These are phyloP conservation scores for Lithobates pipiens DNA, from an alignment of 2,797 vertebrate genomes.

Conservation along the genomic window DNA sequence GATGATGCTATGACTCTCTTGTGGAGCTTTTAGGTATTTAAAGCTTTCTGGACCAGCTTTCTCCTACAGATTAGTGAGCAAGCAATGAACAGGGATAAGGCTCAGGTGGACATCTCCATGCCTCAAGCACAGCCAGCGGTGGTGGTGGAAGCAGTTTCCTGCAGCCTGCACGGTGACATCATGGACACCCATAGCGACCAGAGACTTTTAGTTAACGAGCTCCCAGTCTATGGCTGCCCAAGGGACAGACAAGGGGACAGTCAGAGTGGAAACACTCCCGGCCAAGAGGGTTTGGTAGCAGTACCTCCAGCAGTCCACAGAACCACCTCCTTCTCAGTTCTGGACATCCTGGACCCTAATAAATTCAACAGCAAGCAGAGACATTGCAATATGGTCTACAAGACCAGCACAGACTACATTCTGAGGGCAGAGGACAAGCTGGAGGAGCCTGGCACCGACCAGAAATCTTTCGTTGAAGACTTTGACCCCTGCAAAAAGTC, in stretches of 20 bases:
- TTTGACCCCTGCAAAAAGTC: conserved; percentile 77
- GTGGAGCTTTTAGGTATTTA: conserved; percentile 58
- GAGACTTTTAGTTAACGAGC: conserved; percentile 72
- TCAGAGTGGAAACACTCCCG: conserved; percentile 79
- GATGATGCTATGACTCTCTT: conserved; percentile 17
- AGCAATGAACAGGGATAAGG: conserved; percentile 85
- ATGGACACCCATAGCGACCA: conserved; percentile 84
- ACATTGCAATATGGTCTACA: conserved; percentile 73
- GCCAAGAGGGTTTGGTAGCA: conserved; percentile 78
- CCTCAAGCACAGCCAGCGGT: conserved; percentile 70
- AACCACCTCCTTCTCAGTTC: conserved; percentile 95
- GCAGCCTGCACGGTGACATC: conserved; percentile 71
- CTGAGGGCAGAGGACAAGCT: conserved; percentile 72
- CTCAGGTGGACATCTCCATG: conserved; percentile 78
- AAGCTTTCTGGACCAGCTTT: background rate
- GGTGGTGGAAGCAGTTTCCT: conserved; percentile 71
- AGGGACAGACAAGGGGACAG: conserved; percentile 78
- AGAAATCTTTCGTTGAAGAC: conserved; percentile 76
- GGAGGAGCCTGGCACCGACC: conserved; percentile 64
- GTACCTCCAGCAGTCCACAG: conserved; percentile 81
- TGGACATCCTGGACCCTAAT: conserved; percentile 98
- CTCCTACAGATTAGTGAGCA: conserved; percentile 58
- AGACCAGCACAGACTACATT: conserved; percentile 66
- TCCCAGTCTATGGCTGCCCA: conserved; percentile 76
- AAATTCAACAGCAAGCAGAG: conserved; percentile 92